Percentiles rank a stretch among this genome's conserved stretches.
Conservation (phyloP, 2,888 invertebrate species). For the Apoda limacodes region DNA sequence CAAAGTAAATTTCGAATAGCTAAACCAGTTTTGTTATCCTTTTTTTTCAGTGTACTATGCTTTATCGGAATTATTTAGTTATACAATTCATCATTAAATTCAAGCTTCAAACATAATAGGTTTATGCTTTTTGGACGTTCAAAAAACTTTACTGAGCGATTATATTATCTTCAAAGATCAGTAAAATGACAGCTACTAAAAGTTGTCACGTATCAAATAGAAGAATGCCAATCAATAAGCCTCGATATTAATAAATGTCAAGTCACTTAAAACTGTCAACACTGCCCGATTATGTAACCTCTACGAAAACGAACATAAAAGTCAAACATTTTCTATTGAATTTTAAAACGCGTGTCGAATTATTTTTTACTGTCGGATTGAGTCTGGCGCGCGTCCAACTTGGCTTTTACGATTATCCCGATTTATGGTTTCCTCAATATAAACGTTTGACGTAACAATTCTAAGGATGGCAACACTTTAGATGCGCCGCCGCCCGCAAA, state of each 20-base stretch:
- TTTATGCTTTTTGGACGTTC: no score
- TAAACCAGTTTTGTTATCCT: no score
- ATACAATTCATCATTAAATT: no score
- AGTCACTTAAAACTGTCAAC: slow-evolving; percentile 7
- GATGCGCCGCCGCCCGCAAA: slow-evolving; percentile 11
- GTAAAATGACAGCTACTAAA: no score
- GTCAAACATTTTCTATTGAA: slow-evolving; percentile 29
- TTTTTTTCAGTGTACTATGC: no score
- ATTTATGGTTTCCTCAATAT: slow-evolving; percentile 65
- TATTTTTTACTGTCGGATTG: slow-evolving; percentile 56
- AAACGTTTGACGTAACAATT: slow-evolving; percentile 48
- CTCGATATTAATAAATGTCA: neutral
- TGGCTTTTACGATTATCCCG: slow-evolving; percentile 62
- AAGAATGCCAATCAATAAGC: no score
- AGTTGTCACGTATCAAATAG: no score
- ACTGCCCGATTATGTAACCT: slow-evolving; percentile 24
- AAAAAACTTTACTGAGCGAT: no score
- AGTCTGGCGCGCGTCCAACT: slow-evolving; percentile 53
- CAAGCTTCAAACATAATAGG: no score
- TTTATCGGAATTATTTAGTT: no score
- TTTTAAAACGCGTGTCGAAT: slow-evolving; percentile 41
- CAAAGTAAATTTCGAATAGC: no score
- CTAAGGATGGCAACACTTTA: slow-evolving; percentile 14
- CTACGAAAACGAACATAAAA: slow-evolving; percentile 32
- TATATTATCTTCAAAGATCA: no score